phyloP scores from a whole-genome alignment of 2,113 vertebrate genomes.

The cat (Felis catus) region DNA sequence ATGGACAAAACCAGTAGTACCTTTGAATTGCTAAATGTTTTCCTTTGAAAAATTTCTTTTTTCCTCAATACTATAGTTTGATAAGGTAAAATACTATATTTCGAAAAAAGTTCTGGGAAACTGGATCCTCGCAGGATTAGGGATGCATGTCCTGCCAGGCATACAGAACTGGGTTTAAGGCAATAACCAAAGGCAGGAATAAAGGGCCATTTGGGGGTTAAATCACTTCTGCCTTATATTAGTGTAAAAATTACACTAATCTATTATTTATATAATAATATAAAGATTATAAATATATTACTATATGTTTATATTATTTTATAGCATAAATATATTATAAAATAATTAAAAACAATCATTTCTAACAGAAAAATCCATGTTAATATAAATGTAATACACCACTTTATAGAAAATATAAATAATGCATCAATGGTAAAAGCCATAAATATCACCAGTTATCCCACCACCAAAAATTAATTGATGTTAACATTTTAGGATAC shows the following conservation, averaged over 20 bases:
- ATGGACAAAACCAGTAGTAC: background rate
- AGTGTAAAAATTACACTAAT: background rate
- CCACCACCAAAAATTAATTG: background rate
- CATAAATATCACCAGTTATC: background rate
- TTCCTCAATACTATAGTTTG: background rate
- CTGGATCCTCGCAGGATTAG: background rate
- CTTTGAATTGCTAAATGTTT: background rate
- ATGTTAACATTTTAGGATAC: background rate
- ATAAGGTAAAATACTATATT: background rate
- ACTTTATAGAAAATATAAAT: constrained; percentile 5
- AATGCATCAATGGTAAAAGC: background rate
- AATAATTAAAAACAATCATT: background rate
- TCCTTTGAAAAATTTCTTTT: background rate
- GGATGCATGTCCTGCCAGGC: background rate
- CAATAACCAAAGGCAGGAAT: background rate
- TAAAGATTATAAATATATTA: background rate
- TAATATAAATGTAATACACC: background rate
- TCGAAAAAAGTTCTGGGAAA: background rate
- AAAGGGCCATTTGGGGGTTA: background rate
- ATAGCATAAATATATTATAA: background rate
- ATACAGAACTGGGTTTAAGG: background rate
- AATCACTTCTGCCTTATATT: background rate
- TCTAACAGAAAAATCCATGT: background rate
- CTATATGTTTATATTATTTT: background rate
- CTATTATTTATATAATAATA: background rate